Evolutionary conservation across 2,888 invertebrate genomes (phyloP), one percentile per base, ranked within the genome.

Genomic region (Apeira syringaria): DNA sequence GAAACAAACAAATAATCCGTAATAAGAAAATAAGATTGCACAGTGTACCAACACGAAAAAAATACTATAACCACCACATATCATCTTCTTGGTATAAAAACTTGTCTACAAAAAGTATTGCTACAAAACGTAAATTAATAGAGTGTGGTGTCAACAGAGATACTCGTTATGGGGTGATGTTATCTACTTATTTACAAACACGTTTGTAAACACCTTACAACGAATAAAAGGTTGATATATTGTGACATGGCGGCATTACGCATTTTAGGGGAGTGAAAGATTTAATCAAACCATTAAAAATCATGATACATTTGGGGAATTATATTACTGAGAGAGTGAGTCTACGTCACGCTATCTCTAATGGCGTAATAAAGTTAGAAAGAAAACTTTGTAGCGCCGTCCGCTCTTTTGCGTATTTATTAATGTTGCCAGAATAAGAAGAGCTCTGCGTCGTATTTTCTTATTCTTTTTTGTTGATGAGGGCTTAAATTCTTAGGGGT

Each of bases 331-430:
- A 65, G 64, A 70, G 70, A 80, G 79, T 78, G 77, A 74, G 15
- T 15, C 77, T 74, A 69, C 77, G 80, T 84, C 82, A 85, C 82
- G 80, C 76, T 77, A 84, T 79, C 80, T 83, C 83, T 88, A 86
- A 88, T 87, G 80, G 79, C 61, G 68, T 85, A 86, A 87, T 86
- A 85, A 87, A 88, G 82, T 88, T 82, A 76, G 70, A 81, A 85
- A 86, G 82, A 82, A 86, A 87, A 85, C 77, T 86, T 83, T 74
- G 74, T 69, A 68, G 48, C 64, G 56, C 66, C 61, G 67, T 60
- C 64, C 68, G 75, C 79, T 86, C 81, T 80, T 86, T 87, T 88
- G 84, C 85, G 82, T 85, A 85, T 76, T 80, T 82, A 80, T 84
- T 80, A 83, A 74, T 72, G 57, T 65, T 57, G 47, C 87, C 87